phyloP scores from a whole-genome alignment of 2,797 vertebrate genomes.

The Choloepus didactylus region DNA sequence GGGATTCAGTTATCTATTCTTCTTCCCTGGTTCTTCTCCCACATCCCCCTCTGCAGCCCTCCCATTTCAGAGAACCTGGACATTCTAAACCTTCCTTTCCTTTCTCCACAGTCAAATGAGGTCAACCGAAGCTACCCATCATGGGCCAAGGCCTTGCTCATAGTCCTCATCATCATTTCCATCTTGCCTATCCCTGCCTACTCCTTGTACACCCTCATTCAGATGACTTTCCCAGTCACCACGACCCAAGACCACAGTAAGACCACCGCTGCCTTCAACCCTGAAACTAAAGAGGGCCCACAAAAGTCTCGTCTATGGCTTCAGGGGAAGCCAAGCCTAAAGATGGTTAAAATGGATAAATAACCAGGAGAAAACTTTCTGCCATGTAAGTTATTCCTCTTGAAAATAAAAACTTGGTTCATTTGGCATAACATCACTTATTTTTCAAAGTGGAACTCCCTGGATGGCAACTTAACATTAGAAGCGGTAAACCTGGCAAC shows the following conservation, averaged over 20 bases:
- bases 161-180: constrained; percentile 87
- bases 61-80: not conserved
- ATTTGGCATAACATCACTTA: not conserved
- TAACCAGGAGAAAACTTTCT: not conserved
- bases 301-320: rapidly evolving
- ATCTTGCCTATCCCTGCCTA: constrained; percentile 90
- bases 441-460: not conserved
- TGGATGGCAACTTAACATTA: not conserved
- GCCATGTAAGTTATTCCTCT: not conserved
- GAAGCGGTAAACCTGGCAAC: not conserved
- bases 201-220: constrained; percentile 83
- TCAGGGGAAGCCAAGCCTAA: not conserved
- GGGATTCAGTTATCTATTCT: not conserved
- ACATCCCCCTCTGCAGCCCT: not conserved
- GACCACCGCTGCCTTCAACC: not conserved
- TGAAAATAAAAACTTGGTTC: constrained; percentile 44
- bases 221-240: not conserved
- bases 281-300: not conserved
- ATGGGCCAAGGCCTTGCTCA: constrained; percentile 90
- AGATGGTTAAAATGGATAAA: not conserved
- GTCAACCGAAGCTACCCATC: constrained; percentile 87
- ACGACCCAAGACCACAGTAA: rapidly evolving
- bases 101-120: constrained; percentile 88
- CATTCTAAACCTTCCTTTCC: not conserved
- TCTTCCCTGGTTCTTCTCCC: not conserved